Evolutionary conservation across 2,888 invertebrate genomes (phyloP), one percentile per base, ranked within the genome.

Genomic region (Epicampocera succincta): DNA sequence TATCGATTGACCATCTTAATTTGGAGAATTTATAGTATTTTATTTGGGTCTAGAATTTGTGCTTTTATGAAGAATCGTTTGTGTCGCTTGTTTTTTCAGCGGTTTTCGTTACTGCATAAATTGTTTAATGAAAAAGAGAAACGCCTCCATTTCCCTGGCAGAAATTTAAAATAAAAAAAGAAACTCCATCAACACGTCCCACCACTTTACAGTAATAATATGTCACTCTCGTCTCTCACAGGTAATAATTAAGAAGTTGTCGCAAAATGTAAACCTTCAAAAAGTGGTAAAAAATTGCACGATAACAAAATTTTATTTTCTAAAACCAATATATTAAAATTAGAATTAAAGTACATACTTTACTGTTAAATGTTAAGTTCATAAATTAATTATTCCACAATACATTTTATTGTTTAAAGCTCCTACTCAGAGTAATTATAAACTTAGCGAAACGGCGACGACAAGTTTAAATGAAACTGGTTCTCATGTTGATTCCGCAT

Each of bases 1-100:
- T 76, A 76, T 76, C 76, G 76, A 76, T 76, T 76, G 76, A 76
- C 61, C 76, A 69, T 69, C 76, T 76, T 46, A 69, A 76, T 76
- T 76, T 52, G 21, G 33, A 68, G 50, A 58, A 75, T 44, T 68
- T 79, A 84, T 72, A 76, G 74, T 56, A 66, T 72, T 75, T 80
- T 82, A 80, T 84, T 80, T 71, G 78, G 80, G 83, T 84, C 72
- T 82, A 21, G 25, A 44, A 60, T 60, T 50, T 60, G 17, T 38
- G 38, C 3, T 48, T 11, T 12, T 65, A 17, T 38, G 42, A 19
- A 19, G 9, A 11, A 33, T 48, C 17, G 25, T 42, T 50, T 52
- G 52, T 13, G 42, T 72, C 9, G 21, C 21, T 40, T 38, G 2
- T n/a, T n/a, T 0, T 9, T 8, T 44, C 6, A 17, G 25, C 38